Conservation (phyloP, 2,888 invertebrate species). For the Melanargia galathea region DNA sequence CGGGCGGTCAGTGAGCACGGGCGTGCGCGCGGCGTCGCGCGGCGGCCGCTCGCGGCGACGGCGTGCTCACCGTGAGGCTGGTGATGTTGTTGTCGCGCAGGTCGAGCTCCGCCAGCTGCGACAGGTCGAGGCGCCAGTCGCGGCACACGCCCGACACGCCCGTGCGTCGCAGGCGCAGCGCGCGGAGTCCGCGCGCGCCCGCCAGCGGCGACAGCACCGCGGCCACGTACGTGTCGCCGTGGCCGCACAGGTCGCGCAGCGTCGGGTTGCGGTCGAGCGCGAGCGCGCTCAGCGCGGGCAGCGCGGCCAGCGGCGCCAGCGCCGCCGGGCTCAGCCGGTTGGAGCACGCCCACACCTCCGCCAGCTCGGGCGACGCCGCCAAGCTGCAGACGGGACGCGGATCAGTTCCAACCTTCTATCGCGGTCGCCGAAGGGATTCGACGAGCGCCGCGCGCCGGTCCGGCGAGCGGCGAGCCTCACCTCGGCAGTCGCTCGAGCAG, state of each 20-base stretch:
- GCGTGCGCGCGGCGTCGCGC: background rate
- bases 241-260: conserved; percentile 44
- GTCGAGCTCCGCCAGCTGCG: conserved; percentile 39
- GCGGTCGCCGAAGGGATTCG: background rate
- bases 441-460: background rate
- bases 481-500: conserved; percentile 33
- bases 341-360: conserved; percentile 30
- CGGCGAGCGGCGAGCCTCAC: too few relatives aligned
- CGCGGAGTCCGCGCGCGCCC: conserved; percentile 31
- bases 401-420: too few relatives aligned
- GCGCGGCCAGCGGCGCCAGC: conserved; percentile 35
- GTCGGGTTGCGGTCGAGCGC: conserved; percentile 45
- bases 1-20: background rate
- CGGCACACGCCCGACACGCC: conserved; percentile 39
- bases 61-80: conserved; percentile 35
- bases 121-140: conserved; percentile 42
- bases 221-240: conserved; percentile 7
- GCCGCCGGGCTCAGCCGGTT: conserved; percentile 35
- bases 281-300: conserved; percentile 36
- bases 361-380: conserved; percentile 34
- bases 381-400: conserved; percentile 24
- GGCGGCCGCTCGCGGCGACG: background rate
- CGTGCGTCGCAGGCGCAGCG: conserved; percentile 33
- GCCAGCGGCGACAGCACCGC: conserved; percentile 40
- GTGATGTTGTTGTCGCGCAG: conserved; percentile 43